phyloP scores from a whole-genome alignment of 2,113 vertebrate species.

The Ophthalmolycus amberensis region DNA sequence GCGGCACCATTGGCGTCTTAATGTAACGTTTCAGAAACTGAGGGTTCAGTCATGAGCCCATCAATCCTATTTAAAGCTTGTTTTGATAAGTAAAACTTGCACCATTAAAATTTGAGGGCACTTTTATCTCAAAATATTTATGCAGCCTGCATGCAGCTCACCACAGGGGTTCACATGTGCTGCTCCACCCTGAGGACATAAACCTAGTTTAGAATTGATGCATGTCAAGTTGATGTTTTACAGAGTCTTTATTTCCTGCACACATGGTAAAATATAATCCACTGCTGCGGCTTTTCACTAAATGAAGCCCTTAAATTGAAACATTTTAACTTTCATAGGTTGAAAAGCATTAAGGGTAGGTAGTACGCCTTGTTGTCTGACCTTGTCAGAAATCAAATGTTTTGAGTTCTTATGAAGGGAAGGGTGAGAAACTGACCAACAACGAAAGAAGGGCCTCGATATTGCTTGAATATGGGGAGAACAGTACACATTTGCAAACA shows the following conservation, averaged over 20 bases:
- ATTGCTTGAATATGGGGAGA: background rate
- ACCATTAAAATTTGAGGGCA: slow-evolving; percentile 52
- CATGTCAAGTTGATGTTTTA: slow-evolving; percentile 23
- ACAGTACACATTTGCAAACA: background rate
- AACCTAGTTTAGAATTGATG: slow-evolving; percentile 30
- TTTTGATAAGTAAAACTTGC: slow-evolving; percentile 49
- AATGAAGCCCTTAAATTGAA: background rate
- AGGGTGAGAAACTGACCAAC: too few species aligned
- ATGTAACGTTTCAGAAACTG: slow-evolving; percentile 16
- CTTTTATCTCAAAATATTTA: slow-evolving; percentile 36
- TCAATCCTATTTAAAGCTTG: slow-evolving; percentile 46
- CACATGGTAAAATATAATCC: background rate
- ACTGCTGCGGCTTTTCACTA: background rate
- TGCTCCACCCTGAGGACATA: slow-evolving; percentile 6
- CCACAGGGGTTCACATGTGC: slow-evolving; percentile 30
- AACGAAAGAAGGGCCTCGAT: background rate
- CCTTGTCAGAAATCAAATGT: background rate
- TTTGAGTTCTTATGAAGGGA: background rate
- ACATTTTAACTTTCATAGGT: too few species aligned
- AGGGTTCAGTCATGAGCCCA: slow-evolving; percentile 18
- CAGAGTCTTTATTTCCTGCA: slow-evolving; percentile 22
- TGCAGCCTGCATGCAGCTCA: slow-evolving; percentile 43
- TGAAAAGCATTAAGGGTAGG: background rate
- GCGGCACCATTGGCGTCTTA: slow-evolving; percentile 1
- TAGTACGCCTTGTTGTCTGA: background rate